Evolutionary conservation across 2,888 invertebrate genomes (phyloP).

Genomic region (Pristionchus maxplancki): DNA sequence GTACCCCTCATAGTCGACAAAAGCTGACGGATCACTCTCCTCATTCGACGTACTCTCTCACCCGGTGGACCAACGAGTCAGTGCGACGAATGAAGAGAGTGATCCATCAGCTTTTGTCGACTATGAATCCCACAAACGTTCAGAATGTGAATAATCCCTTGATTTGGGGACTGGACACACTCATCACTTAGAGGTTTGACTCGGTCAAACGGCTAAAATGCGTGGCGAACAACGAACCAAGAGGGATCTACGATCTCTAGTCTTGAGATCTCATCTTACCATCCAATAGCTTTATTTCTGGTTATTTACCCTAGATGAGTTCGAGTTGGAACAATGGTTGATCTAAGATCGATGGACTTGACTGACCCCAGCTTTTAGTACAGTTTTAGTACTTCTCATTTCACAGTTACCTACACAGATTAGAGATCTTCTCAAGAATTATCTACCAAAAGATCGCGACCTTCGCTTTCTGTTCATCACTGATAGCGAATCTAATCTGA

Average conservation of each 20-base stretch:
- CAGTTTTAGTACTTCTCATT: neutral
- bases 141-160: neutral
- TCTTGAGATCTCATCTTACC: neutral
- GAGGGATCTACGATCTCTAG: neutral
- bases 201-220: neutral
- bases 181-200: neutral
- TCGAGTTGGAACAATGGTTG: neutral
- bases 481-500: too few relatives aligned
- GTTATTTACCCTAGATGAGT: neutral
- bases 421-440: neutral
- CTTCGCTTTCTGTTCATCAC: too few relatives aligned
- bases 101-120: too few relatives aligned
- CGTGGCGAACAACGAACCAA: neutral
- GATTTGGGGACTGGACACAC: neutral
- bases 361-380: neutral
- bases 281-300: neutral
- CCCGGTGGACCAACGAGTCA: too few relatives aligned
- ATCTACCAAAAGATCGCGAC: conserved; percentile 13
- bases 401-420: too few relatives aligned
- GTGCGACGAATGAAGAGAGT: too few relatives aligned
- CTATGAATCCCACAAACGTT: too few relatives aligned
- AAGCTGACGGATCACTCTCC: too few relatives aligned
- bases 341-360: neutral
- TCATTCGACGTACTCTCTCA: too few relatives aligned
- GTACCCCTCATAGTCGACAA: too few relatives aligned